Conservation (phyloP, 2,888 invertebrate species). For the Leucozona laternaria region DNA sequence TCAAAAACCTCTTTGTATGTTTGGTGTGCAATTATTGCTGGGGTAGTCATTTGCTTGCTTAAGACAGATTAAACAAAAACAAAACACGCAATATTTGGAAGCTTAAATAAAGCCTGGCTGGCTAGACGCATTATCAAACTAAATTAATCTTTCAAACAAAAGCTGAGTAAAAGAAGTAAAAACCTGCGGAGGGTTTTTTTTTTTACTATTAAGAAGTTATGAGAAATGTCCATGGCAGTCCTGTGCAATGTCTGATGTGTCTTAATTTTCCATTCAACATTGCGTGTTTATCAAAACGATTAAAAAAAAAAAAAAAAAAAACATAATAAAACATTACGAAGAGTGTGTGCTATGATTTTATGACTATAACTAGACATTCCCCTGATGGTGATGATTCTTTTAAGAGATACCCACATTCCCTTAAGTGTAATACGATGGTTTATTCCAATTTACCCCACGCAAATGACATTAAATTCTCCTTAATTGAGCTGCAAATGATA, state of each 20-base stretch:
- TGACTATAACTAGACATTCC: not conserved
- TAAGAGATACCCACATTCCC: not conserved
- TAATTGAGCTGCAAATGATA: conserved; percentile 63
- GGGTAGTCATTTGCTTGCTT: not conserved
- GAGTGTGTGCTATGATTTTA: conserved; percentile 37
- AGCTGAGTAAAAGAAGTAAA: too few species aligned
- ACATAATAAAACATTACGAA: not conserved
- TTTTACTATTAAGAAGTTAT: not conserved
- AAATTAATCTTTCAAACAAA: conserved; percentile 25
- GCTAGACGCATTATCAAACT: conserved; percentile 23
- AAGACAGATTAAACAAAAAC: not conserved
- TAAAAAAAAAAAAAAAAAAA: conserved; percentile 3
- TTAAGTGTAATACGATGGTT: conserved; percentile 23
- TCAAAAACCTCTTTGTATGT: not conserved
- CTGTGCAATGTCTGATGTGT: not conserved
- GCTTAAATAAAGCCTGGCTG: not conserved
- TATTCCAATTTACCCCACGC: conserved; percentile 11
- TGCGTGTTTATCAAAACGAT: conserved; percentile 23
- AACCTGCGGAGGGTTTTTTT: not conserved
- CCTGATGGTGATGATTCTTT: not conserved
- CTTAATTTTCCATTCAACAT: not conserved
- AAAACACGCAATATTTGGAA: conserved; percentile 10
- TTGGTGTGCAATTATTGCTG: not conserved
- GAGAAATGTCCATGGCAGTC: not conserved
- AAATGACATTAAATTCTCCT: conserved; percentile 51